phyloP scores from a whole-genome alignment of 2,888 invertebrate genomes.

The Tholera decimalis region DNA sequence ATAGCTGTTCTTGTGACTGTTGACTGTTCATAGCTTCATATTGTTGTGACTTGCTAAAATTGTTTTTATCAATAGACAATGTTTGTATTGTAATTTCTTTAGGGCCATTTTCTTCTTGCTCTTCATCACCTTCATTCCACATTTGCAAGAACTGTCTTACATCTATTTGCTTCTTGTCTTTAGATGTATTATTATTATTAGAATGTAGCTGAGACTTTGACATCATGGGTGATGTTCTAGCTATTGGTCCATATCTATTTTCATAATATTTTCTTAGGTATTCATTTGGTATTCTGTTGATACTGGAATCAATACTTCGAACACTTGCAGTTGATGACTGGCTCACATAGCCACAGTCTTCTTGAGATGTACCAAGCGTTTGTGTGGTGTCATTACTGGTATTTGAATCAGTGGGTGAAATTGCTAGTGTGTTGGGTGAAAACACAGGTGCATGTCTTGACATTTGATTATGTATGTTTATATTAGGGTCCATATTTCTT shows the following conservation, averaged over 20 bases:
- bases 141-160: slow-evolving; percentile 88
- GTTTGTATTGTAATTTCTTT: slow-evolving; percentile 74
- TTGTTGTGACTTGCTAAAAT: slow-evolving; percentile 69
- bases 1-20: slow-evolving; percentile 80
- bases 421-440: slow-evolving; percentile 85
- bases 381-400: slow-evolving; percentile 84
- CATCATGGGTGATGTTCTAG: slow-evolving; percentile 70
- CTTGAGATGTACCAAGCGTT: slow-evolving; percentile 79
- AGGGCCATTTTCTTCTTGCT: slow-evolving; percentile 73
- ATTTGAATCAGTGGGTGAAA: slow-evolving; percentile 87
- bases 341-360: slow-evolving; percentile 89
- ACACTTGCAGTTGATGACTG: slow-evolving; percentile 86
- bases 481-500: slow-evolving; percentile 79
- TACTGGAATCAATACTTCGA: slow-evolving; percentile 83
- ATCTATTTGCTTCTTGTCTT: slow-evolving; percentile 82
- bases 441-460: slow-evolving; percentile 82
- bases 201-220: slow-evolving; percentile 70
- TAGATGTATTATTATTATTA: slow-evolving; percentile 66
- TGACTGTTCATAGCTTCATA: slow-evolving; percentile 73
- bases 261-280: slow-evolving; percentile 79
- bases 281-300: slow-evolving; percentile 78
- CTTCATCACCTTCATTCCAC: slow-evolving; percentile 91
- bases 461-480: slow-evolving; percentile 76
- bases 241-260: slow-evolving; percentile 75
- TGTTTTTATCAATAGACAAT: slow-evolving; percentile 67